Conservation (phyloP, 1,140 invertebrate genomes). For the Drosophila lacertosa region DNA sequence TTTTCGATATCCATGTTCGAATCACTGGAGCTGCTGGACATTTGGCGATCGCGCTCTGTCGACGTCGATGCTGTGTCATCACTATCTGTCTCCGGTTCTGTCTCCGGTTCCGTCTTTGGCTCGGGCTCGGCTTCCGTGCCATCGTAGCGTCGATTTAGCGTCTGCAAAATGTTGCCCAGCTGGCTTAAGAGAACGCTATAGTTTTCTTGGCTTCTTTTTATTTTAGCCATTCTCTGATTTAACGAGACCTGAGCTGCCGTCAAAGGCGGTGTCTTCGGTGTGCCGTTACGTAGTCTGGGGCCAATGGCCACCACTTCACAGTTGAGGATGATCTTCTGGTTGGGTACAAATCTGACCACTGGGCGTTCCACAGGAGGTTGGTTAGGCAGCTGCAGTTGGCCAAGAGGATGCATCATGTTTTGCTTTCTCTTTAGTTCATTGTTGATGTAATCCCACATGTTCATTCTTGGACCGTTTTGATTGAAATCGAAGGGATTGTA, state of each 20-base stretch:
- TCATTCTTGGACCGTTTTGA: no score
- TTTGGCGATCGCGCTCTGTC: conserved; percentile 29
- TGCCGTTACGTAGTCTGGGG: no score
- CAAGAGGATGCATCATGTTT: conserved; percentile 31
- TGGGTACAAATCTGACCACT: no score
- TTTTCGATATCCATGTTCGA: conserved; percentile 18
- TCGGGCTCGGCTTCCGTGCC: conserved; percentile 23
- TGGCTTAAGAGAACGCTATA: conserved; percentile 43
- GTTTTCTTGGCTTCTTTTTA: conserved; percentile 52
- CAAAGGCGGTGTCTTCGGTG: no score
- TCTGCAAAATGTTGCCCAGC: conserved; percentile 46
- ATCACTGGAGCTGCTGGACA: conserved; percentile 52
- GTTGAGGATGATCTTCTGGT: conserved; percentile 30
- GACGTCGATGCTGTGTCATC: not conserved
- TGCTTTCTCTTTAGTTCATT: conserved; percentile 43
- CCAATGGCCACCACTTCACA: conserved; percentile 50
- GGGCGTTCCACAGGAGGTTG: no score
- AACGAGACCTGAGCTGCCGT: conserved; percentile 2
- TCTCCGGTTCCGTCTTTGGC: not conserved
- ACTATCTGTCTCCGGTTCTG: not conserved
- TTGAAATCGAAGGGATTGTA: no score
- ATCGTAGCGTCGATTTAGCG: conserved; percentile 55
- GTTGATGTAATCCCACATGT: conserved; percentile 66
- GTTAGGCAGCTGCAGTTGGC: conserved; percentile 32
- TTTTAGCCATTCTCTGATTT: conserved; percentile 50